Percentiles rank a stretch among this genome's conserved stretches.
phyloP scores from a whole-genome alignment of 2,888 invertebrate genomes.

The Ligdia adustata region DNA sequence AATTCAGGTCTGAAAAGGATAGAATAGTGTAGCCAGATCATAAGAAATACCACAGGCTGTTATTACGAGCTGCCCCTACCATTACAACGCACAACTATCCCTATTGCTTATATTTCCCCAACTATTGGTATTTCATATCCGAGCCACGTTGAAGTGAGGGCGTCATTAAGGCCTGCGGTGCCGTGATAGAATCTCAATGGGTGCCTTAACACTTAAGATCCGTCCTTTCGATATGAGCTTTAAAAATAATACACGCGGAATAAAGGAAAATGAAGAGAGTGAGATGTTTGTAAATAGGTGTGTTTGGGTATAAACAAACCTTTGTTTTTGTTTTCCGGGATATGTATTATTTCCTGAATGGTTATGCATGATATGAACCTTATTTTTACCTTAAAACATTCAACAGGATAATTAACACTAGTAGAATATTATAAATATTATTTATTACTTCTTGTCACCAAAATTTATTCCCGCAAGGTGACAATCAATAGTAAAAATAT shows the following conservation, averaged over 20 bases:
- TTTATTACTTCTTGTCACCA: no score
- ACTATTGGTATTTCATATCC: conserved; percentile 34
- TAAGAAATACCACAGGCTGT: conserved; percentile 5
- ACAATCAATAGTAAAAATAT: no score
- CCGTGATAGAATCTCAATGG: conserved; percentile 33
- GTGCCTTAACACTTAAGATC: conserved; percentile 16
- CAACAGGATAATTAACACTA: no score
- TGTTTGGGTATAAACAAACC: no score
- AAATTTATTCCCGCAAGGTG: no score
- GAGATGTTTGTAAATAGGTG: neutral
- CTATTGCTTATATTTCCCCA: conserved; percentile 21
- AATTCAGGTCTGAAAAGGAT: no score
- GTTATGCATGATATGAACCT: no score
- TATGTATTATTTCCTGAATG: no score
- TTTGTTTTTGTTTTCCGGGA: no score
- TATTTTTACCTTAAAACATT: no score
- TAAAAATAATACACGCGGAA: conserved; percentile 17
- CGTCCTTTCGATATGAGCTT: conserved; percentile 11
- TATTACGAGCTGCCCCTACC: conserved; percentile 6
- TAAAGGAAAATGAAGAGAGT: conserved; percentile 3
- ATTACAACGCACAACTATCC: conserved; percentile 12
- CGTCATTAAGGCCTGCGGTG: conserved; percentile 17
- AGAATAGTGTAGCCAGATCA: no score
- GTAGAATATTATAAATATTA: no score
- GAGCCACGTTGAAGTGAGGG: conserved; percentile 24